phyloP scores from a whole-genome alignment of 2,113 vertebrate genomes.

The Rhombomys opimus region DNA sequence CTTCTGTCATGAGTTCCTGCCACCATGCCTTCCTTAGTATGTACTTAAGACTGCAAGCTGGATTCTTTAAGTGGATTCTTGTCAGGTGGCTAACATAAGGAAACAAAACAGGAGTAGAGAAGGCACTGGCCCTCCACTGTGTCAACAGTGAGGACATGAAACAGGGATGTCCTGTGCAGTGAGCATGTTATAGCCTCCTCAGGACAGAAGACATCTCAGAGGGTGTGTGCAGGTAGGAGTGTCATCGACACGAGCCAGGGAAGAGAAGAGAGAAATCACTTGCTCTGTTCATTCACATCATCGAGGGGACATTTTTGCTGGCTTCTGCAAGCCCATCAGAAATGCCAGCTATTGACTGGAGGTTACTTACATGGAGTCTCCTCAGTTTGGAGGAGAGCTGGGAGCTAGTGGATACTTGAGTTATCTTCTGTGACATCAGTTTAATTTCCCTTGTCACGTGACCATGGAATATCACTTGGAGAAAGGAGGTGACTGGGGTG shows the following conservation, averaged over 20 bases:
- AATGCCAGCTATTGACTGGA: neutral
- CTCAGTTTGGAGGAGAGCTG: neutral
- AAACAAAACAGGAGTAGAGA: neutral
- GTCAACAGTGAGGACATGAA: too few relatives aligned
- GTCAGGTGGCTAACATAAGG: neutral
- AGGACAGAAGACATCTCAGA: neutral
- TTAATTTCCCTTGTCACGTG: neutral
- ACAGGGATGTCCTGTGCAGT: neutral
- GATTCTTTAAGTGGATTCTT: neutral
- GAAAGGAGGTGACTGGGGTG: neutral
- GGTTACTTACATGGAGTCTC: neutral
- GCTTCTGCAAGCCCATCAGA: neutral
- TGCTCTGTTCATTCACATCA: rapidly evolving
- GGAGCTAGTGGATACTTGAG: neutral
- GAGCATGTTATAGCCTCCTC: too few relatives aligned
- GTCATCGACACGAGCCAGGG: neutral
- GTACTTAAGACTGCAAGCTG: neutral
- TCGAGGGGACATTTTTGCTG: neutral
- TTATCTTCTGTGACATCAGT: neutral
- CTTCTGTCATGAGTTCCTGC: too few relatives aligned
- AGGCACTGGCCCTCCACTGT: too few relatives aligned
- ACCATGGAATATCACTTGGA: neutral
- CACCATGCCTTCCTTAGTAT: neutral
- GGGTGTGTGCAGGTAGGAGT: neutral
- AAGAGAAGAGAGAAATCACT: neutral